Evolutionary conservation across 1,140 invertebrate species (phyloP), one percentile per base, ranked within the genome.

Genomic region (Alviniconcha marisindica): DNA sequence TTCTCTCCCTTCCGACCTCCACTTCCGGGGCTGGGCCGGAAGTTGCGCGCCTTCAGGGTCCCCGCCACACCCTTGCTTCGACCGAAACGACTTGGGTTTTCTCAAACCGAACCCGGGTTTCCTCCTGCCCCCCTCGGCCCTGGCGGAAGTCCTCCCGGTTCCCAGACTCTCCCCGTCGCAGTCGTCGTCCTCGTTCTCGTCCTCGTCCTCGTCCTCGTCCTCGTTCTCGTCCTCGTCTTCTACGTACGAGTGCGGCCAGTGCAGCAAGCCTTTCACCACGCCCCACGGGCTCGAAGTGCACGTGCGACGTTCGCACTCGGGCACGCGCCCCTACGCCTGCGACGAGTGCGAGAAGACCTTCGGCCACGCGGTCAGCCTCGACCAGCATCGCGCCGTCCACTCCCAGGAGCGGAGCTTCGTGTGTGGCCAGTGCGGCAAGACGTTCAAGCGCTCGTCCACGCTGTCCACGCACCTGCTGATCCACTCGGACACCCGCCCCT

Each of bases 391-490:
- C 14, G 87, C 97, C 82, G 97, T 98, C 18, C 98, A 99, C 93
- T 97, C 96, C 85, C 97, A 98, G 77, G 97, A 99, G 93, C 97
- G 98, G 92, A 96, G 97, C 66, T 98, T 99, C 92, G 96, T 98
- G 93, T 99, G 98, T 93, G 97, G 98, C 92, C 98, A 99, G 93
- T 99, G 99, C 92, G 98, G 98, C 7, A 99, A 99, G 94, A 96
- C 96, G 48, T 99, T 99, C 95, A 99, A 99, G 94, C 94, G 98
- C 84, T 99, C 98, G 76, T 99, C 98, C 88, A 99, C 99, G 0
- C 94, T 99, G 40, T 99, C 98, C 82, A 99, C 99, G 21, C 99
- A 99, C 94, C 95, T 99, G 71, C 96, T 99, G 79, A 99, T 99
- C 89, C 99, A 99, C 94, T 99, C 97, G 78, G 98, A 99, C 94